A percentile compares a stretch with the other conserved stretches of the same genome.
Conservation (phyloP, 2,888 invertebrate species). For the Archips xylosteana region DNA sequence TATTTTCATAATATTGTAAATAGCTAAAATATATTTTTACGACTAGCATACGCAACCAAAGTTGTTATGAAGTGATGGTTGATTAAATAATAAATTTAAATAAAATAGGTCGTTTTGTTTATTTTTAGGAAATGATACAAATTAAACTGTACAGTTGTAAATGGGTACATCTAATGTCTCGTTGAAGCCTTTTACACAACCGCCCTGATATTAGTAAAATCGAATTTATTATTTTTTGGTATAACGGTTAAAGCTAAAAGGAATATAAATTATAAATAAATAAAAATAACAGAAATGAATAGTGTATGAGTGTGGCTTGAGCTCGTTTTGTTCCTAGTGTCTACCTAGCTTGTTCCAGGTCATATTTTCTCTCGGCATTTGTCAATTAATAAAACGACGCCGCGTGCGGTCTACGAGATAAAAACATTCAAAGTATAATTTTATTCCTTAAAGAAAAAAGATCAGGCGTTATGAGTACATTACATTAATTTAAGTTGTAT, state of each 20-base stretch:
- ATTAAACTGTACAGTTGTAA: constrained; percentile 69
- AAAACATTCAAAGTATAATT: constrained; percentile 65
- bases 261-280: constrained; percentile 52
- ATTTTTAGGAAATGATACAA: constrained; percentile 75
- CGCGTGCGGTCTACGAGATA: constrained; percentile 63
- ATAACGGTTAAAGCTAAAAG: constrained; percentile 56
- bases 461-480: constrained; percentile 86
- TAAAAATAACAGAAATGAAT: constrained; percentile 56
- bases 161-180: constrained; percentile 71
- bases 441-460: constrained; percentile 71
- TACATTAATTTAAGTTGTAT: constrained; percentile 88
- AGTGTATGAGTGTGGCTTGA: constrained; percentile 62
- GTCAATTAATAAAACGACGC: constrained; percentile 78
- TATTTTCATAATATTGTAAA: constrained; percentile 84
- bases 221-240: constrained; percentile 78
- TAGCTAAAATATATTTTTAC: constrained; percentile 86
- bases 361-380: constrained; percentile 68
- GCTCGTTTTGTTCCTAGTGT: constrained; percentile 76
- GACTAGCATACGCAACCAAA: constrained; percentile 86
- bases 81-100: constrained; percentile 83
- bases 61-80: constrained; percentile 87
- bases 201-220: constrained; percentile 82
- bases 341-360: constrained; percentile 68
- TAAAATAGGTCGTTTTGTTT: constrained; percentile 83
- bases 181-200: constrained; percentile 78